Base-by-base conservation (phyloP, 2,797 vertebrate species). In the Hyperoplus lanceolatus region DNA sequence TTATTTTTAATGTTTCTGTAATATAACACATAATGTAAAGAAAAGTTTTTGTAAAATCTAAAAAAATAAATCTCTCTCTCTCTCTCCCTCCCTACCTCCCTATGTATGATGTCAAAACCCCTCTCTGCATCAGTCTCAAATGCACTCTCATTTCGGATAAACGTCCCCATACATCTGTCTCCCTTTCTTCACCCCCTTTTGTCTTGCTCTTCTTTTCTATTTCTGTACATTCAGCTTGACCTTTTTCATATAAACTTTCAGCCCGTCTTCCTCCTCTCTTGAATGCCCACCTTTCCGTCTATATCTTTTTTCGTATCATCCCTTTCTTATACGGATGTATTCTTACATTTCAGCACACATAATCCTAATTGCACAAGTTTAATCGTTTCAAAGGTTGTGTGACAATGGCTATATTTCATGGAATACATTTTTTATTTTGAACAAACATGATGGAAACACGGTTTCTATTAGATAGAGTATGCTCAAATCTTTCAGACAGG, bases 71-170 rank as follows among this genome's bases (percentile, higher is more conserved):
- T 29, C 29, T 29, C 29, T 29, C 29, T 29, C 29, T 29, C 29
- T 29, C 29, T 29, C 51, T 66, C 65, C 57, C 65, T 42, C 63
- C 54, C 21, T 46, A 59, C 48, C 72, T 81, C 81, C 78, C 62
- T 82, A 76, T 87, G 83, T 18, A 57, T 65, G 62, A 82, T 91
- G 84, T 92, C 89, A 88, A 82, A 91, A 76, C 59, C 71, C 29
- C 29, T 29, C 70, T 72, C 75, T 42, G 67, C 59, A 74, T 87
- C 90, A 76, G 57, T 65, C 54, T 70, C 49, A 71, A 48, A 57
- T 7, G 38, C 70, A 62, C 36, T 81, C 75, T 77, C 75, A 73
- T 69, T 39, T 67, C 58, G 41, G 58, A 41, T 72, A 58, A 63
- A 41, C 51, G 55, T 45, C 65, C 54, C 21, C 13, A 39, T 84